Conservation (phyloP, 2,113 vertebrate species). For the human (Homo sapiens) region GRCh38 chr7:34643001-34643500, state of each 20-base stretch:
- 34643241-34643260: background rate
- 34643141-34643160: background rate
- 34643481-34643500: background rate
- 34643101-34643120: background rate
- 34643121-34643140: background rate
- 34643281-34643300: background rate
- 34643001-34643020: background rate
- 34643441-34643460: background rate
- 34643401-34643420: background rate
- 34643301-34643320: background rate
- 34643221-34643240: background rate
- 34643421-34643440: background rate
- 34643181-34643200: background rate
- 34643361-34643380: background rate
- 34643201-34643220: background rate
- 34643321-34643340: background rate
- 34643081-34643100: background rate
- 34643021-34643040: too few species aligned
- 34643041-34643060: background rate
- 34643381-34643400: background rate
- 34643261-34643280: background rate
- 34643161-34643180: background rate
- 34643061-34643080: background rate
- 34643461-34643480: too few species aligned
- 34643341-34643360: background rate